A percentile compares a stretch with the other conserved stretches of the same genome.
These are phyloP conservation scores for Syrista parreyssii DNA, from an alignment of 2,888 invertebrate genomes.

Conservation along the genomic window DNA sequence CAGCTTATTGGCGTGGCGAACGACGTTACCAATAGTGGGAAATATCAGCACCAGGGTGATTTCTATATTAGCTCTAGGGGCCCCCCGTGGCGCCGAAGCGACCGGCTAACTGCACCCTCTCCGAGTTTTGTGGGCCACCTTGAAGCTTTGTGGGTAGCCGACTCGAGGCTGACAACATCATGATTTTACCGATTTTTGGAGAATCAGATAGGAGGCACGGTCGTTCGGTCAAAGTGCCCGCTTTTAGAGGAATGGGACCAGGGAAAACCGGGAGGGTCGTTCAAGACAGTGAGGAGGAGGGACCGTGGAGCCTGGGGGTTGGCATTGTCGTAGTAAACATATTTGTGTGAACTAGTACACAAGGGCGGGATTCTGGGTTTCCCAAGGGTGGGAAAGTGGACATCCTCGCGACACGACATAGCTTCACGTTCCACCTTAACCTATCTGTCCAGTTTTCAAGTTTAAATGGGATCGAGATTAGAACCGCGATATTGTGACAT, in stretches of 20 bases:
- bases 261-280: background rate
- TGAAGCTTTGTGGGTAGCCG: conserved; percentile 52
- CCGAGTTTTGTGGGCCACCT: conserved; percentile 43
- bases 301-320: conserved; percentile 10
- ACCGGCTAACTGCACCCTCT: conserved; percentile 27
- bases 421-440: conserved; percentile 48
- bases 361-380: background rate
- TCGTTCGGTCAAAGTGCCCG: conserved; percentile 36
- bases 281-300: conserved; percentile 12
- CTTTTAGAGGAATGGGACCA: conserved; percentile 29
- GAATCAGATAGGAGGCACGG: conserved; percentile 35
- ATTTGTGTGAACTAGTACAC: conserved; percentile 29
- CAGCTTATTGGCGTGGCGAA: conserved; percentile 29
- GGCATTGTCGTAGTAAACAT: conserved; percentile 36
- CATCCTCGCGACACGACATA: conserved; percentile 37
- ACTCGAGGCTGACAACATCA: conserved; percentile 38
- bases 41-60: conserved; percentile 55
- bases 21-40: conserved; percentile 48
- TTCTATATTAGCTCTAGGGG: conserved; percentile 56
- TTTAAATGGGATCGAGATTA: conserved; percentile 46
- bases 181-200: conserved; percentile 50
- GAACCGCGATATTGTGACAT: conserved; percentile 38
- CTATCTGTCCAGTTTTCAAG: conserved; percentile 29
- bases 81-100: conserved; percentile 48
- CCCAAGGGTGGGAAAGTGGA: conserved; percentile 41